phyloP scores from a whole-genome alignment of 2,888 invertebrate genomes.

The Iphiclides podalirius region DNA sequence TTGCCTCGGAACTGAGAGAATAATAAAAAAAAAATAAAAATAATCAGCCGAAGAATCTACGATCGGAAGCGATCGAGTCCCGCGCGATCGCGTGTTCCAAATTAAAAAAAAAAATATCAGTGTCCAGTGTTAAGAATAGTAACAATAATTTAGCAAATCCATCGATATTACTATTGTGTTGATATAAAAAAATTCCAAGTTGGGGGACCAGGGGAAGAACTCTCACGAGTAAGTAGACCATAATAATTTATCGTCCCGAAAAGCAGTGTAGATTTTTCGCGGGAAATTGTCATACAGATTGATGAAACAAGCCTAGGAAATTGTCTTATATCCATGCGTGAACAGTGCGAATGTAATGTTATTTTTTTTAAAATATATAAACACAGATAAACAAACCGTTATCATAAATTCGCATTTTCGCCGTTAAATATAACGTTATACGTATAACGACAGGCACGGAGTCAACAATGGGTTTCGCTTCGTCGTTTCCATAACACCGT shows the following conservation, averaged over 20 bases:
- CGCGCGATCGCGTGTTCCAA: conserved; percentile 16
- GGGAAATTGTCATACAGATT: background rate
- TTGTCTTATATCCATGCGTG: background rate
- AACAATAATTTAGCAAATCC: background rate
- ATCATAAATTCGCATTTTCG: no score
- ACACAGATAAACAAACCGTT: no score
- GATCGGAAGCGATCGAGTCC: conserved; percentile 31
- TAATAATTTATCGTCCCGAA: background rate
- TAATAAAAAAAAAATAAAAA: conserved; percentile 36
- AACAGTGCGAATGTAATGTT: no score
- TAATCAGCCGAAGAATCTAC: conserved; percentile 13
- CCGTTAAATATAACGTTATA: no score
- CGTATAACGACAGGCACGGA: background rate
- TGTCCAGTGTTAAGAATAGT: background rate
- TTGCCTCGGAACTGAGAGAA: conserved; percentile 35
- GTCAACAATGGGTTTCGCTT: background rate
- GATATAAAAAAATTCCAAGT: conserved; percentile 26
- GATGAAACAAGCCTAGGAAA: background rate
- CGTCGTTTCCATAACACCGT: conserved; percentile 12
- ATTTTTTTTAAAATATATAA: background rate
- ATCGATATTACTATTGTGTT: background rate
- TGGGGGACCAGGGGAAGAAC: conserved; percentile 34
- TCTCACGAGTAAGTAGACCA: conserved; percentile 40
- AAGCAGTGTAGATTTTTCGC: no score
- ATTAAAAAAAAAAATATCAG: background rate